Conservation (phyloP, 2,797 vertebrate genomes). For the Menidia menidia region DNA sequence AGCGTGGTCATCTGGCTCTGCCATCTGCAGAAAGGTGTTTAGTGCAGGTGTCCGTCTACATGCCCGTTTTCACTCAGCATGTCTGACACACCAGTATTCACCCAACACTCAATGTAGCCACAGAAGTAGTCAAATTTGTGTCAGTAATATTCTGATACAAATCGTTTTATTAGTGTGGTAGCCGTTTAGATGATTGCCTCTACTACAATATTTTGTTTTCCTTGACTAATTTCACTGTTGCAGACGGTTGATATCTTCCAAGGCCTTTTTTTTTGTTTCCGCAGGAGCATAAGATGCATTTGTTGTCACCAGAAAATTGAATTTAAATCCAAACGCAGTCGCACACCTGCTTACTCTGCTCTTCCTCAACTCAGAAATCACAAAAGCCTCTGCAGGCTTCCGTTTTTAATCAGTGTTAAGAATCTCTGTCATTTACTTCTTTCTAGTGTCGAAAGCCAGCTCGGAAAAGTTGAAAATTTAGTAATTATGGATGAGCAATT, state of each 20-base stretch:
- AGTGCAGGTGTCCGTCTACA: not conserved
- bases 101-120: slow-evolving; percentile 9
- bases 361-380: no score
- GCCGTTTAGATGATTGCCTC: slow-evolving; percentile 49
- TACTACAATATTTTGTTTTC: slow-evolving; percentile 18
- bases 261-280: slow-evolving; percentile 15
- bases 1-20: slow-evolving; percentile 56
- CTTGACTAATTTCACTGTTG: slow-evolving; percentile 14
- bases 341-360: no score
- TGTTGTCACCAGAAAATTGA: not conserved
- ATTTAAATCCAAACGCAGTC: no score
- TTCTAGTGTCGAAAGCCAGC: not conserved
- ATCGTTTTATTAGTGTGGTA: slow-evolving; percentile 38
- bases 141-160: slow-evolving; percentile 18
- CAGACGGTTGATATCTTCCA: slow-evolving; percentile 40
- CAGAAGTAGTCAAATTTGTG: slow-evolving; percentile 10
- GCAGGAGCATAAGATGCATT: not conserved
- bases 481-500: no score
- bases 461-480: not conserved
- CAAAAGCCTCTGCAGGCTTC: no score
- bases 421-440: not conserved
- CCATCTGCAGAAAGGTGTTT: not conserved
- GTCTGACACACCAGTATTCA: slow-evolving; percentile 45
- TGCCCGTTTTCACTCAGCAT: not conserved
- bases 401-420: no score